Conservation (phyloP, 2,888 invertebrate genomes). For the Hyposoter didymator region DNA sequence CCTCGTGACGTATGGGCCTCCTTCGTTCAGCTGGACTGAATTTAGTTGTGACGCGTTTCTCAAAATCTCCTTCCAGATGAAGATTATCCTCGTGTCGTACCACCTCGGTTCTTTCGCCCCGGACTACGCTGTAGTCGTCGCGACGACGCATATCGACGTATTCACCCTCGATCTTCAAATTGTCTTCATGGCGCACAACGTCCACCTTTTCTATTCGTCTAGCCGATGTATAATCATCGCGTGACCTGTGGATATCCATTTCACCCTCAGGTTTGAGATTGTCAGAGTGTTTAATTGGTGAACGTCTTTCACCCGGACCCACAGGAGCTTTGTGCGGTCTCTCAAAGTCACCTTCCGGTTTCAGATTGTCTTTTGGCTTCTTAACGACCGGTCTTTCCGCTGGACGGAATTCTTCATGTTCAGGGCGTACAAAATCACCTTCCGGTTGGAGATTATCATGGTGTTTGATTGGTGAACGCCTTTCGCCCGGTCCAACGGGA, state of each 20-base stretch:
- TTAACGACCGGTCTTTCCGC: slow-evolving; percentile 76
- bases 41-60: not conserved
- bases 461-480: slow-evolving; percentile 85
- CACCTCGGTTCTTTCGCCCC: slow-evolving; percentile 85
- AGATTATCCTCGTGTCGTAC: slow-evolving; percentile 2
- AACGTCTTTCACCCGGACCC: slow-evolving; percentile 25
- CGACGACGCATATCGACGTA: slow-evolving; percentile 83
- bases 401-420: slow-evolving; percentile 66
- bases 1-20: slow-evolving; percentile 83
- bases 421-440: slow-evolving; percentile 81
- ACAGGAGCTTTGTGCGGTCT: slow-evolving; percentile 21
- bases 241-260: not conserved
- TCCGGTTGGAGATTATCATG: slow-evolving; percentile 81
- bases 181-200: slow-evolving; percentile 82
- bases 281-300: slow-evolving; percentile 18
- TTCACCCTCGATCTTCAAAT: slow-evolving; percentile 83
- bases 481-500: slow-evolving; percentile 6
- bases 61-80: slow-evolving; percentile 1
- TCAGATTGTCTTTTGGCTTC: slow-evolving; percentile 79
- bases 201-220: slow-evolving; percentile 86
- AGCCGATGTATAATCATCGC: slow-evolving; percentile 84
- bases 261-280: slow-evolving; percentile 16
- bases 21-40: slow-evolving; percentile 70
- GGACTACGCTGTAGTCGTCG: slow-evolving; percentile 85
- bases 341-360: slow-evolving; percentile 29